Conservation (phyloP, 1,140 invertebrate species). For the Drosophila repleta region DNA sequence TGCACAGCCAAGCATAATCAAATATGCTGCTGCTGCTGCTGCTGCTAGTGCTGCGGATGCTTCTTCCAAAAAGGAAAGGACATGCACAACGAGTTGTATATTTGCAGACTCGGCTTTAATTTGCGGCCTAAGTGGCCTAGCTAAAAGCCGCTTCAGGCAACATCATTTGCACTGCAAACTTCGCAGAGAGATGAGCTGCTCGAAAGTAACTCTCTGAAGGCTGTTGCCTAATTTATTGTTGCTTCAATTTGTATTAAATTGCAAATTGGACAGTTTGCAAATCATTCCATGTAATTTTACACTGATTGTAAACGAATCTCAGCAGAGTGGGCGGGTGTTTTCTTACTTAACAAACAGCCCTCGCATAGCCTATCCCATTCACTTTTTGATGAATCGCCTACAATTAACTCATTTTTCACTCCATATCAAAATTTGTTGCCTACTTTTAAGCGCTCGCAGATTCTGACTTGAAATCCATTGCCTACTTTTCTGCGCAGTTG, state of each 20-base stretch:
- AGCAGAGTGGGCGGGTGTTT: slow-evolving; percentile 2
- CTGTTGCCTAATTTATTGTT: slow-evolving; percentile 35
- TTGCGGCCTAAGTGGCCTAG: slow-evolving; percentile 48
- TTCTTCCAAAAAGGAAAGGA: slow-evolving; percentile 17
- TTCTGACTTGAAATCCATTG: slow-evolving; percentile 2
- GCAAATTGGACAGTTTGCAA: slow-evolving; percentile 25
- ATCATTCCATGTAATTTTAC: slow-evolving; percentile 21
- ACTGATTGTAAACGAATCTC: not conserved
- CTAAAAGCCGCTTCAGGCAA: slow-evolving; percentile 24
- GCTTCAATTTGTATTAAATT: slow-evolving; percentile 36
- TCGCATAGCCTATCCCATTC: not conserved
- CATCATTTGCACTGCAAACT: slow-evolving; percentile 30
- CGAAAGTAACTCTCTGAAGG: not conserved
- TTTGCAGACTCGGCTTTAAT: slow-evolving; percentile 60
- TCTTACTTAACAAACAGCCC: slow-evolving; percentile 17
- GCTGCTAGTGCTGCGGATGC: too few relatives aligned
- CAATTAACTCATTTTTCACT: slow-evolving; percentile 29
- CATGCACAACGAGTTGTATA: slow-evolving; percentile 28
- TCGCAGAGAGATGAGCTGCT: slow-evolving; percentile 10
- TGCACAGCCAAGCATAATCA: slow-evolving; percentile 41
- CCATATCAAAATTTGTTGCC: slow-evolving; percentile 19
- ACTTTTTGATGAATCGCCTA: slow-evolving; percentile 37
- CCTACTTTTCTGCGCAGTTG: slow-evolving; percentile 30
- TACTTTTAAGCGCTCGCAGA: not conserved
- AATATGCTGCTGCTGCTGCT: too few relatives aligned